These are phyloP conservation scores for Incurvaria masculella DNA, from an alignment of 2,888 invertebrate species.

Conservation along the genomic window DNA sequence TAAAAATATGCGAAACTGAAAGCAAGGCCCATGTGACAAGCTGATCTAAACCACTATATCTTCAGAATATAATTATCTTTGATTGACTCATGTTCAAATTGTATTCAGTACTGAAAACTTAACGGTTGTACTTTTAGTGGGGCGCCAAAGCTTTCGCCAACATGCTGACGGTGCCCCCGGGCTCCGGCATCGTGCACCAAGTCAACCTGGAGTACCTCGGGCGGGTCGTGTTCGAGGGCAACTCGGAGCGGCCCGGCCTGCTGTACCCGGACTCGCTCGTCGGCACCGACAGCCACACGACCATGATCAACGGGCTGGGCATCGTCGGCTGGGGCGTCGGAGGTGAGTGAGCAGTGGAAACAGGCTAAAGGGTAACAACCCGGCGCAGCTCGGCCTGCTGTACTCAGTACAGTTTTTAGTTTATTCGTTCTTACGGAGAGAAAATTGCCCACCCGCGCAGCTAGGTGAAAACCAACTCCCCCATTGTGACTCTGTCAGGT, in stretches of 20 bases:
- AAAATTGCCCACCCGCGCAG: too few species aligned
- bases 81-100: not conserved
- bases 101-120: not conserved
- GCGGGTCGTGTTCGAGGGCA: slow-evolving; percentile 75
- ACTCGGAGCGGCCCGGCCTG: slow-evolving; percentile 32
- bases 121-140: slow-evolving; percentile 65
- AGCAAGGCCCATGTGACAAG: too few species aligned
- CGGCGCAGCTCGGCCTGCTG: slow-evolving; percentile 40
- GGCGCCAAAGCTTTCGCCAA: slow-evolving; percentile 94
- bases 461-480: too few species aligned
- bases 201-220: slow-evolving; percentile 92
- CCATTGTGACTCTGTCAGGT: too few species aligned
- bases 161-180: slow-evolving; percentile 97
- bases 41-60: too few species aligned
- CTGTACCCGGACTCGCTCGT: slow-evolving; percentile 91
- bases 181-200: slow-evolving; percentile 98
- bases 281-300: slow-evolving; percentile 98
- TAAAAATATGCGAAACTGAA: too few species aligned
- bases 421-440: too few species aligned
- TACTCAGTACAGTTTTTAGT: slow-evolving; percentile 61
- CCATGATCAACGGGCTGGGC: slow-evolving; percentile 97
- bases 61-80: not conserved
- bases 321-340: slow-evolving; percentile 97
- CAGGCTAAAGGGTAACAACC: slow-evolving; percentile 71
- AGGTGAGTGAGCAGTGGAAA: slow-evolving; percentile 63